These are phyloP conservation scores for Drosophila pseudotalamancana DNA, from an alignment of 2,888 invertebrate genomes.

Conservation along the genomic window DNA sequence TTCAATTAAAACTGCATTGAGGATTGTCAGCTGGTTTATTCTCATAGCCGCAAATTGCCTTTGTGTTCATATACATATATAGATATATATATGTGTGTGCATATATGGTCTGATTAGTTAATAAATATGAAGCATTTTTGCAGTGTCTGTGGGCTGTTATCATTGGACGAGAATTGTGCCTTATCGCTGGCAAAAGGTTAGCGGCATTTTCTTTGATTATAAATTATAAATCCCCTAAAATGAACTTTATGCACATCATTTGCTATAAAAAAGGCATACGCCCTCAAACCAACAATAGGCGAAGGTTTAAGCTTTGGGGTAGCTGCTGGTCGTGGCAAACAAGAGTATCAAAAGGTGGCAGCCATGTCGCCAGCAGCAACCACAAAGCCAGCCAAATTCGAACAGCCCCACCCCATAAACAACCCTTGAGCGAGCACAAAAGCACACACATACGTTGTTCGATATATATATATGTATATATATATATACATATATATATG, in stretches of 20 bases:
- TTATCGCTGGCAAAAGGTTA: constrained; percentile 49
- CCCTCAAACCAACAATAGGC: background rate
- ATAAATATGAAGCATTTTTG: constrained; percentile 11
- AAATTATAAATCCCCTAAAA: constrained; percentile 26
- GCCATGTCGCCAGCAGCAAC: constrained; percentile 50
- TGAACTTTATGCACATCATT: constrained; percentile 34
- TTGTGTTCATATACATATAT: constrained; percentile 29
- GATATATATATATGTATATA: background rate
- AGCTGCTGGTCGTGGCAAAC: constrained; percentile 3
- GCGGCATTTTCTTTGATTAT: constrained; percentile 54
- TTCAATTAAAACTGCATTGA: constrained; percentile 31
- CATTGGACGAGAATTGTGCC: constrained; percentile 16
- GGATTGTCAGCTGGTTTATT: constrained; percentile 18
- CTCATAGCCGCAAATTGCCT: constrained; percentile 26
- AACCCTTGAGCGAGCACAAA: constrained; percentile 26
- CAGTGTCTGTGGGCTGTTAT: constrained; percentile 32
- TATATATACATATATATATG: constrained; percentile 26
- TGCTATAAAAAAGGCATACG: constrained; percentile 32
- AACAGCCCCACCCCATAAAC: constrained; percentile 25
- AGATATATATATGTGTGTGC: constrained; percentile 1
- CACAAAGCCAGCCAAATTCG: constrained; percentile 42
- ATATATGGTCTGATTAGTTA: constrained; percentile 13
- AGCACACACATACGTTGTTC: constrained; percentile 6
- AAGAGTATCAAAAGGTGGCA: constrained; percentile 7
- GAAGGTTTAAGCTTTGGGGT: background rate